phyloP scores from a whole-genome alignment of 2,797 vertebrate species.

The Champsocephalus gunnari region DNA sequence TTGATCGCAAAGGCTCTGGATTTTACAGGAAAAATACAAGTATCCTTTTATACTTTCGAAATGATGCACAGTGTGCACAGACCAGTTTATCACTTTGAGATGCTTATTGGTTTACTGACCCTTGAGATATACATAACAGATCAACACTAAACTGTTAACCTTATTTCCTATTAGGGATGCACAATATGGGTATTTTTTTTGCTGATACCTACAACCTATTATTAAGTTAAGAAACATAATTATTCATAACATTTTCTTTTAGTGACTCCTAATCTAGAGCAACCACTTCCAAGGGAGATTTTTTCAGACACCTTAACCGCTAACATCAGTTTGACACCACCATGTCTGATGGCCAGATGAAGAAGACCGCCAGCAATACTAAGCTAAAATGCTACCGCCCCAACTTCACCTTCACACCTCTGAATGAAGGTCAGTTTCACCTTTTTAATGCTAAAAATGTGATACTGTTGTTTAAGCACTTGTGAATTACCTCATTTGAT shows the following conservation, averaged over 20 bases:
- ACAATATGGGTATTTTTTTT: neutral
- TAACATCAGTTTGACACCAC: constrained; percentile 83
- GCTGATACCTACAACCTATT: no score
- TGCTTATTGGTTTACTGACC: neutral
- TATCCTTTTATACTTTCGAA: constrained; percentile 16
- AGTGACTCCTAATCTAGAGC: constrained; percentile 77
- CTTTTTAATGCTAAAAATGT: neutral
- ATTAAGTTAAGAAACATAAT: no score
- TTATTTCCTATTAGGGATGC: neutral
- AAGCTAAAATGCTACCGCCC: constrained; percentile 86
- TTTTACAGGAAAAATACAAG: constrained; percentile 81
- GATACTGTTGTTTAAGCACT: neutral
- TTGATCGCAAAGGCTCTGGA: constrained; percentile 81
- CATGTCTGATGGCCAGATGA: constrained; percentile 88
- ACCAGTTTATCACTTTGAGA: neutral
- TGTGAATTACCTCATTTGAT: neutral
- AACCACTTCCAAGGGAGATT: neutral
- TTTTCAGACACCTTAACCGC: constrained; percentile 27
- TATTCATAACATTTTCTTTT: neutral
- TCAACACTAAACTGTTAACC: neutral
- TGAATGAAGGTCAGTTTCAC: constrained; percentile 81
- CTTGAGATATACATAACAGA: neutral
- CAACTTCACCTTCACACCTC: constrained; percentile 86
- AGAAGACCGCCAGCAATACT: constrained; percentile 88
- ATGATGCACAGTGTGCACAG: neutral